phyloP scores from a whole-genome alignment of 1,140 invertebrate species.

The Potamilus streckersoni region DNA sequence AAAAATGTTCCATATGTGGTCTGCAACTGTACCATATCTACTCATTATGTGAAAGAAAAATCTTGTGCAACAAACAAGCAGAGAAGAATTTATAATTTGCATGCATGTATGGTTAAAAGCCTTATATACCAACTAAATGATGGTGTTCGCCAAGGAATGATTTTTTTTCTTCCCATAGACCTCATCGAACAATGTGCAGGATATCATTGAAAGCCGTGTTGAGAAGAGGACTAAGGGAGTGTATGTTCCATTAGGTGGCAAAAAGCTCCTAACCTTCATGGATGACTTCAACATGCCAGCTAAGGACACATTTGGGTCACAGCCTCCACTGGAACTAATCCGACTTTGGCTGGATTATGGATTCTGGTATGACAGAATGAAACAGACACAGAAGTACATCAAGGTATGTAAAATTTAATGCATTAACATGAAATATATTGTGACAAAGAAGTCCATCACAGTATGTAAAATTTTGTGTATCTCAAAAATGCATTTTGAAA shows the following conservation, averaged over 20 bases:
- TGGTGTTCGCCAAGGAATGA: neutral
- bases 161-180: slow-evolving; percentile 71
- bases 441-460: slow-evolving; percentile 77
- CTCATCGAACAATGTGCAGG: slow-evolving; percentile 77
- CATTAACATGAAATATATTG: too few species aligned
- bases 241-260: slow-evolving; percentile 80
- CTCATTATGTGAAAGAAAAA: too few species aligned
- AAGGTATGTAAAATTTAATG: slow-evolving; percentile 66
- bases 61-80: too few species aligned
- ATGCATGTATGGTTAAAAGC: too few species aligned
- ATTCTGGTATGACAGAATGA: slow-evolving; percentile 82
- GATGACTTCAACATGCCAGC: slow-evolving; percentile 92
- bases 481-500: too few species aligned
- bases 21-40: too few species aligned
- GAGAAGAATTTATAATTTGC: too few species aligned
- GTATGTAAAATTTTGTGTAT: slow-evolving; percentile 52
- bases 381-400: slow-evolving; percentile 80
- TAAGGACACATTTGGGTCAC: slow-evolving; percentile 87
- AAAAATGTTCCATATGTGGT: too few species aligned
- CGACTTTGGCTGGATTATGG: slow-evolving; percentile 88
- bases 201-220: slow-evolving; percentile 82
- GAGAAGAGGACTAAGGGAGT: slow-evolving; percentile 87
- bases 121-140: too few species aligned
- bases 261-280: slow-evolving; percentile 85
- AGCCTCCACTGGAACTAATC: slow-evolving; percentile 86